phyloP scores from a whole-genome alignment of 2,113 vertebrate species.

The Otus sunia region DNA sequence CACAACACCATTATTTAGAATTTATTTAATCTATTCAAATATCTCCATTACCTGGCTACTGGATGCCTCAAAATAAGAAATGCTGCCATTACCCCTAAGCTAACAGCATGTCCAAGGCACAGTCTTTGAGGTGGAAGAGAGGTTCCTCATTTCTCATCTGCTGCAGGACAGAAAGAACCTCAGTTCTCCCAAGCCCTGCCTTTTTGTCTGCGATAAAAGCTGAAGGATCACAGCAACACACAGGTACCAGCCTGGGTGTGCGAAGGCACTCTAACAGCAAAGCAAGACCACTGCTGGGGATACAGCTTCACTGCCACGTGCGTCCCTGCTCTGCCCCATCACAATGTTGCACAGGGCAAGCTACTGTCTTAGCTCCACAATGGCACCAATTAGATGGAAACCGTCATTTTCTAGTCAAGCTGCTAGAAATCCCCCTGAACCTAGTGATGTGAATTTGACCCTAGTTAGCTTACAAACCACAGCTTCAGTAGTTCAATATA shows the following conservation, averaged over 20 bases:
- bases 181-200: rapidly evolving
- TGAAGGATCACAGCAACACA: not conserved
- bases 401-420: not conserved
- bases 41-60: not conserved
- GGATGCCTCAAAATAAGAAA: not conserved
- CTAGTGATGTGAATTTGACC: not conserved
- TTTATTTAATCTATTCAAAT: not conserved
- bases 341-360: rapidly evolving
- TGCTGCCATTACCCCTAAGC: rapidly evolving
- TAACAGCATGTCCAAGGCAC: rapidly evolving
- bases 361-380: not conserved
- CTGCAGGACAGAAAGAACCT: not conserved
- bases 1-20: not conserved
- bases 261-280: rapidly evolving
- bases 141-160: not conserved
- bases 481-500: not conserved
- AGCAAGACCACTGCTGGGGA: not conserved
- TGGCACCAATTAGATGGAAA: not conserved
- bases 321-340: not conserved
- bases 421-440: not conserved
- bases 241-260: rapidly evolving
- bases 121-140: not conserved
- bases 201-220: rapidly evolving
- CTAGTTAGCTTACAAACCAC: not conserved
- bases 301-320: rapidly evolving